Conservation (phyloP, 2,797 vertebrate species). For the Coccyzus lansbergi region DNA sequence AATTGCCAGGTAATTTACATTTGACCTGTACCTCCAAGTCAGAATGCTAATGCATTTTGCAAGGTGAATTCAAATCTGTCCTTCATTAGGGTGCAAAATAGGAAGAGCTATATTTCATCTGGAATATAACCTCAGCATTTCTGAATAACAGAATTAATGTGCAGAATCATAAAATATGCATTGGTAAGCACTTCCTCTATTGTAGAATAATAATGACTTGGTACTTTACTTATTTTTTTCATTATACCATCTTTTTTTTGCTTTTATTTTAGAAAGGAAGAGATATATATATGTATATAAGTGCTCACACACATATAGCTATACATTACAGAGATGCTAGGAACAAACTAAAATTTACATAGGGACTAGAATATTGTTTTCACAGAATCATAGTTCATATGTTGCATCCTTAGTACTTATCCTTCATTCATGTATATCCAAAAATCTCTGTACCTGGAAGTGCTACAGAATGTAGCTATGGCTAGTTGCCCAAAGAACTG, state of each 20-base stretch:
- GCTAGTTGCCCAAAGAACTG: background rate
- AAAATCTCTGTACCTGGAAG: background rate
- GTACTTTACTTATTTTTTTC: background rate
- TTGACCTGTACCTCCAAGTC: constrained; percentile 60
- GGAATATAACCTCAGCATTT: constrained; percentile 50
- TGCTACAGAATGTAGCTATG: background rate
- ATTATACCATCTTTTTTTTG: background rate
- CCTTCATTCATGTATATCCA: background rate
- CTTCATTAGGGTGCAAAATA: constrained; percentile 53
- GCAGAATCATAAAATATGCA: background rate
- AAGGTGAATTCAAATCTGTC: constrained; percentile 61
- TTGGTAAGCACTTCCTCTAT: background rate
- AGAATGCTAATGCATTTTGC: constrained; percentile 61
- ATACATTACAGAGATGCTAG: background rate
- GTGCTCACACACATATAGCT: background rate
- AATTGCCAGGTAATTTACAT: constrained; percentile 72
- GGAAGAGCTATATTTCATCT: constrained; percentile 29
- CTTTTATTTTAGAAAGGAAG: background rate
- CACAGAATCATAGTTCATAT: background rate
- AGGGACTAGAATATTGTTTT: background rate
- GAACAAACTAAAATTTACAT: background rate
- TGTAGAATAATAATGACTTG: background rate
- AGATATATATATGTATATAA: background rate
- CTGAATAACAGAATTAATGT: constrained; percentile 28
- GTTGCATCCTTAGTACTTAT: background rate